phyloP scores from a whole-genome alignment of 2,888 invertebrate species.

The Spisula solida region DNA sequence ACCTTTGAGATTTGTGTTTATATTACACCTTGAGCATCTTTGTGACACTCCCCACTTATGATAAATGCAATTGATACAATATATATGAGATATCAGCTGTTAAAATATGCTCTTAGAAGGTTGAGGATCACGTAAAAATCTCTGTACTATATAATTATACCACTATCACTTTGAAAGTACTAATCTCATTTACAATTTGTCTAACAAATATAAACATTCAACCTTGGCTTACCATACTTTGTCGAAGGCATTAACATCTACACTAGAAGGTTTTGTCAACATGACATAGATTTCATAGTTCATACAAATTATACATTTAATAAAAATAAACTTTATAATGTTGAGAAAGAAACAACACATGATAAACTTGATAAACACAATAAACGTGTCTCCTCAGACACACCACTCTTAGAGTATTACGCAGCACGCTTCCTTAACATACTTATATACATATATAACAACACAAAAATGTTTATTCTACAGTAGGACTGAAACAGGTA shows the following conservation, averaged over 20 bases:
- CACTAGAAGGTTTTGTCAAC: slow-evolving; percentile 16
- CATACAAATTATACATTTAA: slow-evolving; percentile 6
- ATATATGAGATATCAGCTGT: no score
- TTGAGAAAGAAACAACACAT: slow-evolving; percentile 27
- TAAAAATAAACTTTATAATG: slow-evolving; percentile 30
- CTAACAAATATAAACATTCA: neutral
- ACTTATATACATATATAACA: slow-evolving; percentile 2
- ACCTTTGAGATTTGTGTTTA: no score
- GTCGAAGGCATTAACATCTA: neutral
- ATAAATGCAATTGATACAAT: no score
- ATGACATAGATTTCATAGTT: neutral
- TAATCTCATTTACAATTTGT: neutral
- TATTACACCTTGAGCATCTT: no score
- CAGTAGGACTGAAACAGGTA: no score
- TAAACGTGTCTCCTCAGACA: neutral
- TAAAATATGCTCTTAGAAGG: no score
- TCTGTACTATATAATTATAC: no score
- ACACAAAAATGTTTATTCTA: neutral
- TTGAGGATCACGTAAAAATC: no score
- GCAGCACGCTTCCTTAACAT: neutral
- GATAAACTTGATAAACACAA: slow-evolving; percentile 28
- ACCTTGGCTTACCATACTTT: neutral
- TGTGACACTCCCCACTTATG: no score
- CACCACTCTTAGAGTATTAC: neutral
- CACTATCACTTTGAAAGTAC: neutral